Base-by-base conservation (phyloP, 23 tunicate genomes). In the Botrylloides violaceus region DNA sequence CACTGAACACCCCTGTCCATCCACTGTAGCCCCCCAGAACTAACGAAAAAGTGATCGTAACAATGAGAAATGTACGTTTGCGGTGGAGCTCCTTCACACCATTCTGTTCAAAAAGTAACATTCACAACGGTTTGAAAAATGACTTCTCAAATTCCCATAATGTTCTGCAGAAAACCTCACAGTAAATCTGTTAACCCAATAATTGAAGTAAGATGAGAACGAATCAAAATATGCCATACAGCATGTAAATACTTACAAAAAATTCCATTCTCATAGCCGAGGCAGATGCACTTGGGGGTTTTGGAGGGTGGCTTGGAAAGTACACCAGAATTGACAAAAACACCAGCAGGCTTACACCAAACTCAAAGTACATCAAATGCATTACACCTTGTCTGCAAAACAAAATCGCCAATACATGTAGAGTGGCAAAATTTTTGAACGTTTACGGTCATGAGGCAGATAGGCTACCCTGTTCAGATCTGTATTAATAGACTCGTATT, bases 1-100 rank as follows among this genome's bases (percentile, higher is more conserved):
- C 60, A 9, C 79, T 64, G 85, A 90, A 77, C 5, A 79, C 91
- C 12, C 97, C 97, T 75, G 81, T 83, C 97, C 97, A 90, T 1
- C 85, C 85, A 4, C 80, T 70, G 71, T 79, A 83, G 34, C 83
- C 74, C 1, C 97, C 97, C 31, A 78, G 60, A 2, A 75, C 63
- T 18, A 80, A 29, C 0, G 91, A 68, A 5, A 68, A 20, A 3
- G 76, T 71, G 19, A 70, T 19, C 0, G 82, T 81, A 28, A 90
- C 79, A 21, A 90, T 59, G 65, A 71, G 71, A 38, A 53, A 90
- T 49, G 77, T 70, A 25, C 59, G n/a, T 32, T 74, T 57, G 4
- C 48, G 1, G 21, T 65, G 72, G 2, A 90, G 78, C 6, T 65
- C 55, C 72, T 59, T 15, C 70, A 90, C 49, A 34, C 97, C 97